phyloP scores from a whole-genome alignment of 2,797 vertebrate species.

The Melanotaenia parkinsoni region DNA sequence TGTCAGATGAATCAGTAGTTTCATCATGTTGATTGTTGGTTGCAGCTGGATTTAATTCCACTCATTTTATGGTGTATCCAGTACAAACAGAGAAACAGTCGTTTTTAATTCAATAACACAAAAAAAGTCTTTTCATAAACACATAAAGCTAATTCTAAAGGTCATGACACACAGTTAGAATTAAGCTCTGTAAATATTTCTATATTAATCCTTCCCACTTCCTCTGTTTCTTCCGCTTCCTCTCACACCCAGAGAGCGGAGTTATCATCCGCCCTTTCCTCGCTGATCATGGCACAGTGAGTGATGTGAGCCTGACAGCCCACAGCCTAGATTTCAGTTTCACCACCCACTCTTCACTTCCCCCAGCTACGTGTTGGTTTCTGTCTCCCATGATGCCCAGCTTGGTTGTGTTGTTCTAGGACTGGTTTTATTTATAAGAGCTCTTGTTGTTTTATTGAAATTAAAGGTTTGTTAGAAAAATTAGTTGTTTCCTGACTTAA shows the following conservation, averaged over 20 bases:
- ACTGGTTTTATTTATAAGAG: not conserved
- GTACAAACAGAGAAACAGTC: not conserved
- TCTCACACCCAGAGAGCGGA: slow-evolving; percentile 3
- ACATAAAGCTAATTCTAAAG: not conserved
- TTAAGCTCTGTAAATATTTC: slow-evolving; percentile 11
- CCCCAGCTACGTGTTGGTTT: slow-evolving; percentile 6
- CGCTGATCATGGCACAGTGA: slow-evolving; percentile 12
- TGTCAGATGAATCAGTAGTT: not conserved
- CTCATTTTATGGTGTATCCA: not conserved
- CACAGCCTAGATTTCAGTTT: slow-evolving; percentile 11
- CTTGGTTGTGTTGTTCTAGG: not conserved
- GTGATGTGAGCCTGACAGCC: slow-evolving; percentile 6
- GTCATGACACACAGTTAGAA: not conserved
- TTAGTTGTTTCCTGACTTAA: not conserved
- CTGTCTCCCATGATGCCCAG: not conserved
- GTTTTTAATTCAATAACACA: not conserved
- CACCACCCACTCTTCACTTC: slow-evolving; percentile 1
- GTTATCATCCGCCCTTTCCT: slow-evolving; percentile 41
- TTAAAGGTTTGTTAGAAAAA: not conserved
- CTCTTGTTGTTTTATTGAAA: not conserved
- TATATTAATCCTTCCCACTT: slow-evolving; percentile 1
- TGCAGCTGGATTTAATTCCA: not conserved
- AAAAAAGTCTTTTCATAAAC: not conserved
- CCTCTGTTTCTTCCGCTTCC: not conserved
- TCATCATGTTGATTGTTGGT: not conserved